Conservation (phyloP, 2,888 invertebrate genomes). For the Orchesellides sinensis region DNA sequence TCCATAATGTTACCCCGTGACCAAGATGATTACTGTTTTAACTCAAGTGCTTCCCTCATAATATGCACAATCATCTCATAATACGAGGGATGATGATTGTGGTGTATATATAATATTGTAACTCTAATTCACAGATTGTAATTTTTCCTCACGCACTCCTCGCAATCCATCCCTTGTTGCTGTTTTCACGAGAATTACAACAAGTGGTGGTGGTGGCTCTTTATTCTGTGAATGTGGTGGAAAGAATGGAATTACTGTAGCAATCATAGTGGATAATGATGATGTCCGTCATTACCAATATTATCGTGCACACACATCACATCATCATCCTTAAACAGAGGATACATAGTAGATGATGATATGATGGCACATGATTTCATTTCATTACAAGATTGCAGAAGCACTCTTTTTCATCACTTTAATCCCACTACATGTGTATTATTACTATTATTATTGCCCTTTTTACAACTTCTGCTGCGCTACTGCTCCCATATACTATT, state of each 20-base stretch:
- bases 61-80: background rate
- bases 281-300: constrained; percentile 54
- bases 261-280: constrained; percentile 55
- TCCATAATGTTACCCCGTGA: constrained; percentile 22
- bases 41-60: background rate
- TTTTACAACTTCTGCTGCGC: too few relatives aligned
- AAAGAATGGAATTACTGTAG: constrained; percentile 57
- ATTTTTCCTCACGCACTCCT: constrained; percentile 13
- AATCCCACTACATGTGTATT: background rate
- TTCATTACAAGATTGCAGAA: too few relatives aligned
- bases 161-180: background rate
- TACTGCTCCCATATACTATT: too few relatives aligned
- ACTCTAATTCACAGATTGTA: constrained; percentile 43
- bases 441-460: background rate
- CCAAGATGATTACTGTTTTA: constrained; percentile 19
- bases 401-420: background rate
- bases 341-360: constrained; percentile 27
- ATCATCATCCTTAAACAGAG: constrained; percentile 38
- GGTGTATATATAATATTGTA: background rate
- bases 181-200: background rate
- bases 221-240: constrained; percentile 42
- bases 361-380: constrained; percentile 21
- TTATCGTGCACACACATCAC: constrained; percentile 50
- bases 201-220: constrained; percentile 42
- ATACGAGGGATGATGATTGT: background rate